A percentile compares a stretch with the other conserved stretches of the same genome.
Conservation (phyloP, 2,797 vertebrate species). For the Liasis olivaceus region DNA sequence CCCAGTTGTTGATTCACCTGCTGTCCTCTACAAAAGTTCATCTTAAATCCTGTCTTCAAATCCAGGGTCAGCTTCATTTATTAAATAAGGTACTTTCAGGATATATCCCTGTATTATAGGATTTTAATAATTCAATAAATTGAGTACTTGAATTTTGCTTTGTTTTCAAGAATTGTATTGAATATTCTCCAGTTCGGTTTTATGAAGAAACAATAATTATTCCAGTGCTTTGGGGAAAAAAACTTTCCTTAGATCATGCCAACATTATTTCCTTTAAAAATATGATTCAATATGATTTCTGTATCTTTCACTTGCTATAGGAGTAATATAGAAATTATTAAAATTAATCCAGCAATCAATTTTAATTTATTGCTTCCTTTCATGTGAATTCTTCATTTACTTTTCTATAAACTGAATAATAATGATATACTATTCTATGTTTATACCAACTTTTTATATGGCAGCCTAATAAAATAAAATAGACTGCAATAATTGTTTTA, state of each 20-base stretch:
- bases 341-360: background rate
- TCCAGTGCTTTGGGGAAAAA: background rate
- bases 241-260: background rate
- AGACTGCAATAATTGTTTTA: background rate
- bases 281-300: background rate
- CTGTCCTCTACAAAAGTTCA: background rate
- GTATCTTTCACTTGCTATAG: background rate
- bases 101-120: background rate
- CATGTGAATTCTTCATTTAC: background rate
- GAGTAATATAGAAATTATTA: background rate
- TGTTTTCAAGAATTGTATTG: background rate
- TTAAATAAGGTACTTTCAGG: background rate
- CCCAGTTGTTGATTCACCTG: background rate
- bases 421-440: background rate
- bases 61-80: background rate
- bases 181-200: background rate
- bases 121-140: background rate
- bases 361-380: conserved; percentile 12
- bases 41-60: background rate
- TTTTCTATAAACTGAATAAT: background rate
- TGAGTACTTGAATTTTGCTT: background rate
- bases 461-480: background rate
- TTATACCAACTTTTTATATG: background rate
- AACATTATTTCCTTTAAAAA: background rate
- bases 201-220: background rate